phyloP scores from a whole-genome alignment of 1,140 invertebrate genomes.

The Musca domestica region DNA sequence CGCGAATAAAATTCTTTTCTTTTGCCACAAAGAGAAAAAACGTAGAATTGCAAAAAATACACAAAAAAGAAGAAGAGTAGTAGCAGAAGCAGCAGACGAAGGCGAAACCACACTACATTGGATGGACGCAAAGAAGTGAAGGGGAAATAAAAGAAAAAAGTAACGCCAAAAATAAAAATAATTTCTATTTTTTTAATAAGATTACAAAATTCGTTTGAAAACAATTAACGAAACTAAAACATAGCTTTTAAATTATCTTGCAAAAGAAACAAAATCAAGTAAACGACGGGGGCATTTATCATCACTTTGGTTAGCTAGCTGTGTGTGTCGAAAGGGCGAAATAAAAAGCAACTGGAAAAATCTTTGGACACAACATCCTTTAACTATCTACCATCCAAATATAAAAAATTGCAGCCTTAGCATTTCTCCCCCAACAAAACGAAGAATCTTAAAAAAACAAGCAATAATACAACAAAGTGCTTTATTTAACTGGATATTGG shows the following conservation, averaged over 20 bases:
- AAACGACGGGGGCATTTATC: too few relatives aligned
- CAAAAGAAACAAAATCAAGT: background rate
- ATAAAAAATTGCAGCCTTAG: constrained; percentile 12
- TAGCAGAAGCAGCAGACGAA: constrained; percentile 7
- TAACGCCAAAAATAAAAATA: constrained; percentile 18
- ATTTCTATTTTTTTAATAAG: constrained; percentile 2
- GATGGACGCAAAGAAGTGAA: constrained; percentile 15
- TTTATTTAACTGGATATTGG: constrained; percentile 14
- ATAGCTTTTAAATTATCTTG: constrained; percentile 8
- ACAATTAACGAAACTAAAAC: constrained; percentile 10
- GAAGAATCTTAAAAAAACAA: background rate
- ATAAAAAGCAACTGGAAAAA: background rate
- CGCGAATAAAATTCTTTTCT: constrained; percentile 13
- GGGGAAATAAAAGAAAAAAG: constrained; percentile 16
- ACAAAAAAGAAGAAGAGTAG: constrained; percentile 13
- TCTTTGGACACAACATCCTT: constrained; percentile 11
- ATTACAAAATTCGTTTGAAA: constrained; percentile 17
- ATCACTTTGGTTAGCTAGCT: too few relatives aligned
- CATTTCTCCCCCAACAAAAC: background rate
- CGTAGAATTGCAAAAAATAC: constrained; percentile 33
- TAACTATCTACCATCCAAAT: background rate
- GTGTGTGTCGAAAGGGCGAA: too few relatives aligned
- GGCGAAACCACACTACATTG: constrained; percentile 7
- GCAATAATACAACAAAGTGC: constrained; percentile 13
- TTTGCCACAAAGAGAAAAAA: constrained; percentile 26